Evolutionary conservation across 1,140 invertebrate species (phyloP), one percentile per base, ranked within the genome.

Genomic region (Meteorus sp.): DNA sequence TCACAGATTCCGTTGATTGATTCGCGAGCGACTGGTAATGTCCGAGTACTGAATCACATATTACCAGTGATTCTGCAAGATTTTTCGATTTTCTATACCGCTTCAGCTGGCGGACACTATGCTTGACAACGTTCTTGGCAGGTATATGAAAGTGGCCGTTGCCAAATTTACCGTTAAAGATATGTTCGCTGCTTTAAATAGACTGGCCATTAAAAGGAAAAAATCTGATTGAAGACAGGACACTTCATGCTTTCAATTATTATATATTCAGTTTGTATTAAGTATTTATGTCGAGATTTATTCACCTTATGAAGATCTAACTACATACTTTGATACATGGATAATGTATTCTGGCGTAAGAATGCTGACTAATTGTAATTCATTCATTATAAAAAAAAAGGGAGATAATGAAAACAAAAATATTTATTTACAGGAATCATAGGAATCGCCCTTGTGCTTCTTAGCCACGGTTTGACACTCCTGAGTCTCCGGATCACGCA

Each of bases 391-490:
- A 56, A 44, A 48, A 45, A 60, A 60, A 57, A 69, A 67, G 60
- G 66, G 62, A 64, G 56, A 48, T 35, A 44, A 62, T 45, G 63
- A 65, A 74, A 66, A 61, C 66, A 71, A 73, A 67, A 69, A 70
- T 66, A 68, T 77, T 79, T 79, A 80, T 80, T 79, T 80, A 80
- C 77, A 79, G 62, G 74, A 73, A 70, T 79, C 75, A 61, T 65
- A 68, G 15, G 63, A 68, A 17, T 78, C 77, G 41, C 69, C 70
- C 67, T 80, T 80, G 64, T 69, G 69, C 59, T 75, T 79, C 63
- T 80, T 80, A 37, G 67, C 53, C 23, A 64, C 59, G 29, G 62
- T 58, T 56, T 73, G 63, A 52, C 67, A 69, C 15, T 76, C 75
- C 53, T 71, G 73, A 61, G 50, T 69, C 31, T 74, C 75, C 15